A percentile compares a stretch with the other conserved stretches of the same genome.
These are phyloP conservation scores for Onchidella celtica DNA, from an alignment of 2,888 invertebrate genomes.

Conservation along the genomic window DNA sequence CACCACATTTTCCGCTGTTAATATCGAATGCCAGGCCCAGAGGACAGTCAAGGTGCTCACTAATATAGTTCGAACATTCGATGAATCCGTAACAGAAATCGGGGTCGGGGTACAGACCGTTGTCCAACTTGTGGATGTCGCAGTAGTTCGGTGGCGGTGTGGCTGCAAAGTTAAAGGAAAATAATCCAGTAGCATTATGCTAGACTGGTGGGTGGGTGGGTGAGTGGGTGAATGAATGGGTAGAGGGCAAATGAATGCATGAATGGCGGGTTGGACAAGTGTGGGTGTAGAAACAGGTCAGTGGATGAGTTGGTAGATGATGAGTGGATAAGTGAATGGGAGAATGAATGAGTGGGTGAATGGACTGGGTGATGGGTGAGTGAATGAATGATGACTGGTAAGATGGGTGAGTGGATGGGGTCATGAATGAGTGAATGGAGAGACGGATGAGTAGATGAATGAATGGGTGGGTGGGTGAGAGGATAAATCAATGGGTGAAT, in stretches of 20 bases:
- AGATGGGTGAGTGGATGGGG: neutral
- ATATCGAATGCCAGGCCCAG: conserved; percentile 16
- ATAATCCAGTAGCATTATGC: no score
- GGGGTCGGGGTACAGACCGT: conserved; percentile 47
- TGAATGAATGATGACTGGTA: neutral
- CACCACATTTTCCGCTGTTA: neutral
- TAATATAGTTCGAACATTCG: conserved; percentile 40
- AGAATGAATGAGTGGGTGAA: neutral
- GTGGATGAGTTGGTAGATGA: no score
- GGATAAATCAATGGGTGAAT: neutral
- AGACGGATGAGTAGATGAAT: neutral
- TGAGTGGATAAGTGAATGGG: neutral
- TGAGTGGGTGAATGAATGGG: no score
- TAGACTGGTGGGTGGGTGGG: no score
- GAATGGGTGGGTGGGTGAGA: neutral
- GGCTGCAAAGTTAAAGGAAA: no score
- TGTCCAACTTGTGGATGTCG: neutral
- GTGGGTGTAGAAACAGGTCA: no score
- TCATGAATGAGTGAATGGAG: neutral
- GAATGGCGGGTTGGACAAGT: no score
- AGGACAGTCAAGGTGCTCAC: neutral
- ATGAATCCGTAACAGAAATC: conserved; percentile 39
- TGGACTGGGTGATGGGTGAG: neutral
- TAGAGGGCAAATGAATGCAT: no score
- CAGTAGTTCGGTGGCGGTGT: no score